Conservation (phyloP, 2,888 invertebrate genomes). For the Muschampia plurimacula region DNA sequence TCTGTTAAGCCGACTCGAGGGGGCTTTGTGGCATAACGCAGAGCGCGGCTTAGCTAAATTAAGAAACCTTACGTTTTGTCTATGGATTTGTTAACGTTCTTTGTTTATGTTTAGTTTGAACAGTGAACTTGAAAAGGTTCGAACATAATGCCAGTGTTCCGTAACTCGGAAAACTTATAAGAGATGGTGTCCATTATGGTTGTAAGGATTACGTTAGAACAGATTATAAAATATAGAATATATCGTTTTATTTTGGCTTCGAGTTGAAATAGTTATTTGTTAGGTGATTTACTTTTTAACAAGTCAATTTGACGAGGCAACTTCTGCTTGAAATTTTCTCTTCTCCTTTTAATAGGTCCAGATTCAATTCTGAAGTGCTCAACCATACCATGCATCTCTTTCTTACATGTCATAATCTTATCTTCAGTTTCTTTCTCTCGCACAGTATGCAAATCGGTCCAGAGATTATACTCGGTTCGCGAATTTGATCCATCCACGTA, state of each 20-base stretch:
- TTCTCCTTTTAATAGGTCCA: too few species aligned
- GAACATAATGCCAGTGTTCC: background rate
- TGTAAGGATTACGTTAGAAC: too few species aligned
- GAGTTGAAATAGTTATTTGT: too few species aligned
- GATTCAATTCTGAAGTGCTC: slow-evolving; percentile 66
- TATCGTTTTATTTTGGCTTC: too few species aligned
- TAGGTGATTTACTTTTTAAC: too few species aligned
- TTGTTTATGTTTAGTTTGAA: slow-evolving; percentile 19
- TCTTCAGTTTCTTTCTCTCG: slow-evolving; percentile 51
- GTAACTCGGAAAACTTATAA: too few species aligned
- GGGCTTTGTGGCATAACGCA: slow-evolving; percentile 46
- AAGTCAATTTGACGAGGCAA: too few species aligned
- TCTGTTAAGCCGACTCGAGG: slow-evolving; percentile 58
- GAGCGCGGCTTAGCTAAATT: slow-evolving; percentile 53
- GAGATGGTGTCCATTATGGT: too few species aligned
- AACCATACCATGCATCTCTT: slow-evolving; percentile 36
- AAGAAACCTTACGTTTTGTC: slow-evolving; percentile 40
- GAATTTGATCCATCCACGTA: slow-evolving; percentile 65
- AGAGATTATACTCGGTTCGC: slow-evolving; percentile 55
- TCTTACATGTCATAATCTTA: slow-evolving; percentile 28
- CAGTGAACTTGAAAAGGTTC: slow-evolving; percentile 1
- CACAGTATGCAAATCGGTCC: slow-evolving; percentile 50
- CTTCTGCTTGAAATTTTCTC: too few species aligned
- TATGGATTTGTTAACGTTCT: slow-evolving; percentile 32
- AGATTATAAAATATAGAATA: too few species aligned